Evolutionary conservation across 2,888 invertebrate species (phyloP).

Genomic region (Ametastegia equiseti): DNA sequence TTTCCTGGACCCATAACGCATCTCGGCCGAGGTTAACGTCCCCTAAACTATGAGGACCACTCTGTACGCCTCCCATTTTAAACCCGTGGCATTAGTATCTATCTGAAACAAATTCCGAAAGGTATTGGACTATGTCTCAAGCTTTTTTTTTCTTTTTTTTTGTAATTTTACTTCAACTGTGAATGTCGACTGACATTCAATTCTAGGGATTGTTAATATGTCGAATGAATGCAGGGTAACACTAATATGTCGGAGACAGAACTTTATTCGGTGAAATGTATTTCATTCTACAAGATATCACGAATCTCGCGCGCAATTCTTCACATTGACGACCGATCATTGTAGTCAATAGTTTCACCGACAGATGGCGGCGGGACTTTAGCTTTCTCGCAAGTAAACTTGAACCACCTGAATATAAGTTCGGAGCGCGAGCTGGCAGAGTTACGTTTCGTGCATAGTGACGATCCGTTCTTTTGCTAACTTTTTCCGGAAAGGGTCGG

Average conservation of each 20-base stretch:
- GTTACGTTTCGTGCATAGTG: conserved; percentile 47
- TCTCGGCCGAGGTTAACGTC: conserved; percentile 55
- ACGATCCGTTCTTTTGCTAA: conserved; percentile 58
- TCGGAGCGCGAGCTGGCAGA: background rate
- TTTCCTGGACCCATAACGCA: conserved; percentile 73
- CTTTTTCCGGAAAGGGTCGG: conserved; percentile 71
- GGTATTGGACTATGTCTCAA: background rate
- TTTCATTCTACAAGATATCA: background rate
- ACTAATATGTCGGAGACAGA: background rate
- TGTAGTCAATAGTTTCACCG: background rate
- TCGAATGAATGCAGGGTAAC: no score
- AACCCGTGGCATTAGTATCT: conserved; percentile 16
- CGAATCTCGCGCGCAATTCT: background rate
- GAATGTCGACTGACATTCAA: no score
- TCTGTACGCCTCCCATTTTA: conserved; percentile 73
- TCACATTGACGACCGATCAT: no score
- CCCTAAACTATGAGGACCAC: conserved; percentile 71
- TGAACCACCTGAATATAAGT: conserved; percentile 1
- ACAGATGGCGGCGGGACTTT: conserved; percentile 4
- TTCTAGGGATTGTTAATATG: no score
- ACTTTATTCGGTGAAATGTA: background rate
- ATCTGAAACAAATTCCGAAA: conserved; percentile 32
- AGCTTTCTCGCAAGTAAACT: conserved; percentile 10
- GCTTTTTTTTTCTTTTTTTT: no score
- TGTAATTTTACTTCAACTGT: no score